A percentile compares a stretch with the other conserved stretches of the same genome.
phyloP scores from a whole-genome alignment of 2,113 vertebrate genomes.

The Tylochromis polylepis region DNA sequence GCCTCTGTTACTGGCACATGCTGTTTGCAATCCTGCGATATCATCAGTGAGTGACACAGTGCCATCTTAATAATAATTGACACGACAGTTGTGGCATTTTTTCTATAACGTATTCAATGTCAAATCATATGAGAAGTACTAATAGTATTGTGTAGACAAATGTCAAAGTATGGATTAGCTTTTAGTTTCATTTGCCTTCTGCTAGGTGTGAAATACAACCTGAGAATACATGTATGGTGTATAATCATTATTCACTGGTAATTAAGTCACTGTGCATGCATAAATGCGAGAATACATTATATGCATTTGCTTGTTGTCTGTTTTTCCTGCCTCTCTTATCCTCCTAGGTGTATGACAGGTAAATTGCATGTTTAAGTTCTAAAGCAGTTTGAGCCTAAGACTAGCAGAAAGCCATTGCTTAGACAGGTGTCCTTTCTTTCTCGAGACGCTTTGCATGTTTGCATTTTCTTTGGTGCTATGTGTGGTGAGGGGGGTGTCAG shows the following conservation, averaged over 20 bases:
- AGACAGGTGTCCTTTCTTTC: neutral
- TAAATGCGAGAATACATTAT: neutral
- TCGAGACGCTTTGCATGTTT: neutral
- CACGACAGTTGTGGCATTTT: neutral
- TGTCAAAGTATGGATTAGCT: neutral
- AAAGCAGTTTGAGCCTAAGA: neutral
- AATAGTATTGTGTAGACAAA: neutral
- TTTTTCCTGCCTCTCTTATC: neutral
- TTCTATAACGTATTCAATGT: neutral
- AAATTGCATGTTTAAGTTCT: neutral
- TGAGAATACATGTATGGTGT: neutral
- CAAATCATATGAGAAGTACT: neutral
- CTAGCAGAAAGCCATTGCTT: neutral
- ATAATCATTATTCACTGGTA: neutral
- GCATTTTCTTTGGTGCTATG: neutral
- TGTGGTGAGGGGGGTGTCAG: accelerated
- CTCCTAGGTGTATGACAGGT: accelerated
- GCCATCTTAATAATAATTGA: neutral
- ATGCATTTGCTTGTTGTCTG: neutral
- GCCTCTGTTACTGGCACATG: neutral
- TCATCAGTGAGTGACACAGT: neutral
- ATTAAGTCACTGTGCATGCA: neutral
- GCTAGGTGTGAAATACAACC: neutral
- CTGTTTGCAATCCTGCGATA: neutral
- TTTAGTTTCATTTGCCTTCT: neutral